These are phyloP conservation scores for Chymomyza caudatula DNA, from an alignment of 2,888 invertebrate species.

Conservation along the genomic window DNA sequence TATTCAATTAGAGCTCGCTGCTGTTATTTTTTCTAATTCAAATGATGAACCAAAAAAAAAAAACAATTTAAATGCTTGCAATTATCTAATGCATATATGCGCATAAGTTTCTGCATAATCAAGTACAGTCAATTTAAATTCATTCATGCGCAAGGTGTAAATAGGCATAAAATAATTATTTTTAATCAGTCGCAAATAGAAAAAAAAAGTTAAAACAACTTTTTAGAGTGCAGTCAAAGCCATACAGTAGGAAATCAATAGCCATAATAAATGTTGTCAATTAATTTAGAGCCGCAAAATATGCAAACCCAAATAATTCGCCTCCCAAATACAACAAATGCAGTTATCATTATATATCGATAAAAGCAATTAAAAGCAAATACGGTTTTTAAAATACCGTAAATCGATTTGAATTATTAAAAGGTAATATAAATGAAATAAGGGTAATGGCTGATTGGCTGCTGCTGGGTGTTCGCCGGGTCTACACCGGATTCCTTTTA, in stretches of 20 bases:
- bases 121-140: background rate
- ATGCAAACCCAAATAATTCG: background rate
- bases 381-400: background rate
- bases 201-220: background rate
- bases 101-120: no score
- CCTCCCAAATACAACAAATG: background rate
- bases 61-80: background rate
- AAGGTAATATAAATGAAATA: background rate
- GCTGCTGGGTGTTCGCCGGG: no score
- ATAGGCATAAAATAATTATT: background rate
- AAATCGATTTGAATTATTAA: background rate
- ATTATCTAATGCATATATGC: no score
- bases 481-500: no score
- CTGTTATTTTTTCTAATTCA: no score
- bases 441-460: background rate
- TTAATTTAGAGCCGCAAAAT: background rate
- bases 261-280: background rate
- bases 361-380: background rate
- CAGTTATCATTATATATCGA: background rate
- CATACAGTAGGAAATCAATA: background rate
- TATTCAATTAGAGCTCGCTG: no score
- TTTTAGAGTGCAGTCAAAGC: background rate
- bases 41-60: no score
- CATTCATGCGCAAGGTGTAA: background rate
- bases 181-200: background rate